These are phyloP conservation scores for Sebastes itinus DNA, from an alignment of 2,797 vertebrate genomes.

Conservation along the genomic window DNA sequence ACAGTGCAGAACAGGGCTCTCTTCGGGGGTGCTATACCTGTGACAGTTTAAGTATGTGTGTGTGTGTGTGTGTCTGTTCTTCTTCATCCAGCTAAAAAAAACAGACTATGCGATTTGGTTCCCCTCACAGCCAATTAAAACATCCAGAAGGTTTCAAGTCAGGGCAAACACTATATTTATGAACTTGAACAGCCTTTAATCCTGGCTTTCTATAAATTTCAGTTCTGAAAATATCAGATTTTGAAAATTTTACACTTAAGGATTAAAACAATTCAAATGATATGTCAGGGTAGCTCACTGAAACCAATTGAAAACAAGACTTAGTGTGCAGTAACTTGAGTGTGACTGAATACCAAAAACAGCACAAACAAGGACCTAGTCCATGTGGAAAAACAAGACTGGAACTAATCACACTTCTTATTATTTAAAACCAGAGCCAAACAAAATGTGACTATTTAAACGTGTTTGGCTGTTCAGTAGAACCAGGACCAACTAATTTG, in stretches of 20 bases:
- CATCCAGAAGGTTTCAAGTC: slow-evolving; percentile 16
- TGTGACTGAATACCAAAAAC: background rate
- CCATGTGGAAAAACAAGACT: background rate
- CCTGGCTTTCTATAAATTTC: background rate
- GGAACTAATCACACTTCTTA: background rate
- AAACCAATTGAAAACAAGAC: background rate
- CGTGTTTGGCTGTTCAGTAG: background rate
- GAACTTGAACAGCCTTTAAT: slow-evolving; percentile 4
- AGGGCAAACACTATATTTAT: background rate
- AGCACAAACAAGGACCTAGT: background rate
- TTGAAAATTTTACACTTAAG: no score
- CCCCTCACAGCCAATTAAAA: slow-evolving; percentile 61
- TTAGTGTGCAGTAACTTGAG: background rate
- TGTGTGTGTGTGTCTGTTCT: slow-evolving; percentile 19
- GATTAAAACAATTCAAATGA: background rate
- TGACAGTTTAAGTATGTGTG: slow-evolving; percentile 37
- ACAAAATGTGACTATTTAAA: background rate
- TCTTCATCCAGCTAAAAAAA: slow-evolving; percentile 43
- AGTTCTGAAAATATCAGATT: fast-evolving
- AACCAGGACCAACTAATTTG: background rate
- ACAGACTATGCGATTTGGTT: slow-evolving; percentile 51
- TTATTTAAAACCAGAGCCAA: background rate
- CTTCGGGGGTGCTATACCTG: slow-evolving; percentile 33
- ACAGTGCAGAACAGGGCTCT: slow-evolving; percentile 33
- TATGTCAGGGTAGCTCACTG: background rate